Base-by-base conservation (phyloP, 2,888 invertebrate species). In the Polia nebulosa region DNA sequence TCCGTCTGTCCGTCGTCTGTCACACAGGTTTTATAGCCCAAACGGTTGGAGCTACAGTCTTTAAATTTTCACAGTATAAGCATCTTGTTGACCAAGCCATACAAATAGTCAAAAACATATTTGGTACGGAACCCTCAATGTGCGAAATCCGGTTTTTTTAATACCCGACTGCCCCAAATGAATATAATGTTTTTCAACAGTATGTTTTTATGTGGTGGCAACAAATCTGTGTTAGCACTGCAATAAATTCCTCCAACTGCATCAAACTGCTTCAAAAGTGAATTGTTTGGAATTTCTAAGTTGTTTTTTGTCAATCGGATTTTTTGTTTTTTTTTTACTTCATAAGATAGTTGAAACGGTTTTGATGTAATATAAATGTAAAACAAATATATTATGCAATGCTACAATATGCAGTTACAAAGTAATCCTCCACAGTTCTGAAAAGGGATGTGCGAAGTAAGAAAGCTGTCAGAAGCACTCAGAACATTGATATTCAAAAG, bases 401-500 rank as follows among this genome's bases (percentile, higher is more conserved):
- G n/a, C 7, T 36, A 32, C 6, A 25, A 13, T 45, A 45, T 45
- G 5, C 11, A 13, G 13, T 45, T 4, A 11, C 4, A n/a, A 45
- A 22, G n/a, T 17, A 32, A 49, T 20, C 17, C 17, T 13, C 7
- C 47, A 15, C 17, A 41, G n/a, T 60, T 29, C 0, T 2, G 4
- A 20, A 13, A 25, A 29, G 25, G 13, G 32, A 15, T 39, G 45
- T 47, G 32, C 1, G 25, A 71, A 53, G 15, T 39, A 32, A 45
- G 32, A 22, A 11, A 41, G 11, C 34, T 29, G 34, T n/a, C 29
- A 36, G 20, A 13, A 58, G 39, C 39, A 47, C 25, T 47, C 20
- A 9, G 27, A 27, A 34, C 39, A 71, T 70, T 61, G 39, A 39
- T 32, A 62, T 71, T 62, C 45, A 53, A 25, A 60, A 32, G 11